Evolutionary conservation across 2,888 invertebrate species (phyloP).

Genomic region (Mongoloraphidia duomilia): DNA sequence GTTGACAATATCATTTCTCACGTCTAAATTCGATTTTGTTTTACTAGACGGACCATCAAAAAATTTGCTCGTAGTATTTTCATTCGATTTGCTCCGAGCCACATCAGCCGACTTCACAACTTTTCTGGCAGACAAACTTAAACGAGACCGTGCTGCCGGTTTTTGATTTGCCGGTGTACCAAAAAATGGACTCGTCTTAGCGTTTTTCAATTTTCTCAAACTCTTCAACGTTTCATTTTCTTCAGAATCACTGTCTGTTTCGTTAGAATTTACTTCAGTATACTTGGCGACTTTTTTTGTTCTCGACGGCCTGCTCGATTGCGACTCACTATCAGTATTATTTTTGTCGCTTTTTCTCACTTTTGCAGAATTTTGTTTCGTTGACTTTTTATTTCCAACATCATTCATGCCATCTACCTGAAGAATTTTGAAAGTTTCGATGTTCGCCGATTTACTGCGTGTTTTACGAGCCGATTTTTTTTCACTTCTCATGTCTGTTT

Average conservation of each 20-base stretch:
- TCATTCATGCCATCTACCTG: conserved; percentile 44
- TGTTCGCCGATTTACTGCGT: conserved; percentile 15
- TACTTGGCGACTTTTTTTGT: conserved; percentile 5
- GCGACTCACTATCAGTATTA: conserved; percentile 1
- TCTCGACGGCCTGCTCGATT: conserved; percentile 2
- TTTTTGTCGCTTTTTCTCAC: conserved; percentile 3
- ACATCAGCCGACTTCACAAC: too few species aligned
- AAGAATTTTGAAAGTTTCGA: conserved; percentile 26
- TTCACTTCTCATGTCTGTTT: conserved; percentile 5
- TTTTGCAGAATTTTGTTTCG: background rate
- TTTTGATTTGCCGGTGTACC: too few species aligned
- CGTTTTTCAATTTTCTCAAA: conserved; percentile 4
- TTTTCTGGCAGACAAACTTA: too few species aligned
- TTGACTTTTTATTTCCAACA: conserved; percentile 18
- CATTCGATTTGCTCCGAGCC: background rate
- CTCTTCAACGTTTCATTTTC: background rate
- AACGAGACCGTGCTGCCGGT: too few species aligned
- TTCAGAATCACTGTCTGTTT: conserved; percentile 5
- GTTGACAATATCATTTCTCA: conserved; percentile 35
- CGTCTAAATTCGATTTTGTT: conserved; percentile 21
- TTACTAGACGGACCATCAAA: background rate
- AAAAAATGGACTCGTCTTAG: background rate
- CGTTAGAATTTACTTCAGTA: conserved; percentile 1
- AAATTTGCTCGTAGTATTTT: background rate
- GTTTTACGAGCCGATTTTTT: background rate